Conservation (phyloP, 2,888 invertebrate genomes). For the Spialia ferax region DNA sequence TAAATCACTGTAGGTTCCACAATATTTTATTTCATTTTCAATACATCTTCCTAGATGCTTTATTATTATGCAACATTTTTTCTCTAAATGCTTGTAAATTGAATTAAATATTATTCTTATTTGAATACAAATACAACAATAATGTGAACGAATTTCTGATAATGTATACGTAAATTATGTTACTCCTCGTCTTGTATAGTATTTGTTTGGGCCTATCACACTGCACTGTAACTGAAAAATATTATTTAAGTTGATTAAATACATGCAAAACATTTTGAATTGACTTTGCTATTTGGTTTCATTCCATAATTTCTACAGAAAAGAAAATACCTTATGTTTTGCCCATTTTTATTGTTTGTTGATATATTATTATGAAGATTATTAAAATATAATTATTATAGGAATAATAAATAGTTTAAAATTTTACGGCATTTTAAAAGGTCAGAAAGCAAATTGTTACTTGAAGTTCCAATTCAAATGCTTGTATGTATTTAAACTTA, state of each 20-base stretch:
- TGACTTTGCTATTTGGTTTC: not conserved
- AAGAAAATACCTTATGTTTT: not conserved
- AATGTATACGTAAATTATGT: slow-evolving; percentile 48
- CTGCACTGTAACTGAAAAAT: slow-evolving; percentile 48
- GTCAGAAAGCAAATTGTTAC: too few relatives aligned
- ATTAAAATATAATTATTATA: too few relatives aligned
- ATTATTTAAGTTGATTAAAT: slow-evolving; percentile 17
- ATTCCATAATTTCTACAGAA: not conserved
- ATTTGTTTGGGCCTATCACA: slow-evolving; percentile 53
- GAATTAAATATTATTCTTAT: too few relatives aligned
- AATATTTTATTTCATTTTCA: not conserved
- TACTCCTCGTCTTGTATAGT: slow-evolving; percentile 40
- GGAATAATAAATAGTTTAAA: too few relatives aligned
- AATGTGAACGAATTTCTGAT: slow-evolving; percentile 31
- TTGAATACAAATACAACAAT: slow-evolving; percentile 12
- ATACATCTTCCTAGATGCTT: not conserved
- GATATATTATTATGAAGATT: not conserved
- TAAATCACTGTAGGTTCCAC: not conserved
- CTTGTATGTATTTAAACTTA: slow-evolving; percentile 3
- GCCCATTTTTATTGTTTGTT: not conserved
- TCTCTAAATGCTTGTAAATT: too few relatives aligned
- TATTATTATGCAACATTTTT: not conserved
- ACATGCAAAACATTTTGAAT: slow-evolving; percentile 6
- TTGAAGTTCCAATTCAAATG: not conserved
- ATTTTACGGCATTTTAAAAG: too few relatives aligned